Evolutionary conservation across 2,113 vertebrate genomes (phyloP), one percentile per base, ranked within the genome.

Genomic region (Pica pica): DNA sequence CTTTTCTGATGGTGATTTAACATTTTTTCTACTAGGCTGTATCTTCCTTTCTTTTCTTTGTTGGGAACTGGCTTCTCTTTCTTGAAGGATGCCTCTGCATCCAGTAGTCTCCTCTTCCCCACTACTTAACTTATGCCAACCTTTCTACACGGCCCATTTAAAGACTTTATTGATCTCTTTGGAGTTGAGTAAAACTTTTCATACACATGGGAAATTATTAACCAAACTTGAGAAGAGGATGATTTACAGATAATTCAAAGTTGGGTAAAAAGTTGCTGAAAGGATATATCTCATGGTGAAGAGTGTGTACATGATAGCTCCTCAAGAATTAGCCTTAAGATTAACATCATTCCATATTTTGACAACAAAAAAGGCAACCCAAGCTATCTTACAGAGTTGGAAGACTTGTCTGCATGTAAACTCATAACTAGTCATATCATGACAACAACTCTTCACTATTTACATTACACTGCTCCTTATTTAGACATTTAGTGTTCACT

Each of bases 221-320:
- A 65, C 5, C 5, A 65, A 39, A 65, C 27, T 49, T 52, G 14
- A 74, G 21, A 64, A 64, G 6, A 41, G 3, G 3, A 68, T 55
- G 4, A 80, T n/a, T 35, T 46, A 60, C 14, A 56, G 37, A 77
- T 4, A 90, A 78, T 69, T 77, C 18, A 81, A 64, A 81, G 7
- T 5, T 39, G 23, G 6, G 9, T 39, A 35, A 61, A 42, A 61
- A 63, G 7, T 7, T 74, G 7, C 24, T 78, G 60, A 49, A 68
- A 41, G 7, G 8, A 13, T 68, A 9, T n/a, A 35, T 55, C 20
- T 68, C 33, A 37, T 1, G 0, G 4, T 20, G 20, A 64, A 76
- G 41, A 59, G 2, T 19, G 1, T 4, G 9, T 44, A 33, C 2
- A 0, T 31, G 5, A 8, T 12, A 60, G 10, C 24, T 80, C 27